phyloP scores from a whole-genome alignment of 2,797 vertebrate genomes.

The Moxostoma hubbsi region DNA sequence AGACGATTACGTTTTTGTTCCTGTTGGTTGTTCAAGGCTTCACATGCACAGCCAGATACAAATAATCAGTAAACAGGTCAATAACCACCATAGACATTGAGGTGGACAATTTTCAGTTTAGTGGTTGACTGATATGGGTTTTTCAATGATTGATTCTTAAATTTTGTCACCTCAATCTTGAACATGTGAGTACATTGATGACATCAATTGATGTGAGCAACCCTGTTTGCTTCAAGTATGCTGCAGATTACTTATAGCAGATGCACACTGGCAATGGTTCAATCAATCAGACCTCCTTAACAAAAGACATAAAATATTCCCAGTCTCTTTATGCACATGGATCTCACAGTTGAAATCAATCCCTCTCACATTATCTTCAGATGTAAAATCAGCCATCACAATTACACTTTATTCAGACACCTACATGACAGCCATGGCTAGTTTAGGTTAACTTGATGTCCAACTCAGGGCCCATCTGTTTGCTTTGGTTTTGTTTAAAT shows the following conservation, averaged over 20 bases:
- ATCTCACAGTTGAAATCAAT: constrained; percentile 34
- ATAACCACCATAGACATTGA: too few species aligned
- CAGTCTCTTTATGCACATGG: constrained; percentile 20
- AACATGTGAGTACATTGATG: neutral
- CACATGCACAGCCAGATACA: too few species aligned
- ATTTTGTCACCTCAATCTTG: neutral
- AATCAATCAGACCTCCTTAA: constrained; percentile 28
- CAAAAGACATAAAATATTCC: constrained; percentile 13
- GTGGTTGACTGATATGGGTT: too few species aligned
- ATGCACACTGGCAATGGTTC: constrained; percentile 11
- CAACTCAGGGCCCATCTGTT: constrained; percentile 5
- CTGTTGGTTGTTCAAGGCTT: too few species aligned
- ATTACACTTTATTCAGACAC: neutral
- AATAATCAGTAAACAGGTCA: too few species aligned
- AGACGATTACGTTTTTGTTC: too few species aligned
- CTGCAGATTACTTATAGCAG: neutral
- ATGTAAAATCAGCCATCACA: constrained; percentile 1
- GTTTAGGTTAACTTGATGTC: constrained; percentile 14
- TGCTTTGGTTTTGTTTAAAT: neutral
- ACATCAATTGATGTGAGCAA: neutral
- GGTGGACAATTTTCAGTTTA: too few species aligned
- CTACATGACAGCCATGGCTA: neutral
- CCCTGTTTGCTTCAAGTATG: neutral
- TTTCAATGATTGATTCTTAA: too few species aligned
- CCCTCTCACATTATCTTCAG: constrained; percentile 15